A percentile compares a stretch with the other conserved stretches of the same genome.
Conservation (phyloP, 1,140 invertebrate genomes). For the Leptonema lineaticorne region DNA sequence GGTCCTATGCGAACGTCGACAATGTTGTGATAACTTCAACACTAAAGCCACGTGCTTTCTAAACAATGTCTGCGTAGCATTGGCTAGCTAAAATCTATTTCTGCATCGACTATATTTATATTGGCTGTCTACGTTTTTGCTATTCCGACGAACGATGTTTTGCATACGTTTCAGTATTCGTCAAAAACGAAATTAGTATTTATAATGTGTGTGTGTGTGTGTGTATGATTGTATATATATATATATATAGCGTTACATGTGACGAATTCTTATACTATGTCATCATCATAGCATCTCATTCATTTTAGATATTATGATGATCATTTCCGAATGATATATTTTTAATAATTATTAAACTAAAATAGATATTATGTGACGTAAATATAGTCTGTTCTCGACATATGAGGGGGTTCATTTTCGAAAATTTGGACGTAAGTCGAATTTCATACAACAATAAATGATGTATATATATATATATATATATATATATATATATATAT, state of each 20-base stretch:
- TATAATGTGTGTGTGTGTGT: too few relatives aligned
- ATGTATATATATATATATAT: background rate
- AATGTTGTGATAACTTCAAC: background rate
- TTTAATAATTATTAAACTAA: too few relatives aligned
- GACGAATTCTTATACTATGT: background rate
- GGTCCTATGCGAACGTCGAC: background rate
- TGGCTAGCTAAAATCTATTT: constrained; percentile 2
- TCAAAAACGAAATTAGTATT: too few relatives aligned
- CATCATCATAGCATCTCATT: too few relatives aligned
- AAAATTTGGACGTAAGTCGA: background rate
- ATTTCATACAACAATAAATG: background rate
- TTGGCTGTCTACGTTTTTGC: too few relatives aligned
- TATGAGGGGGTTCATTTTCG: background rate
- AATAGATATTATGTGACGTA: too few relatives aligned
- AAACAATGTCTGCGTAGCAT: constrained; percentile 16
- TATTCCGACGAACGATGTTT: constrained; percentile 8
- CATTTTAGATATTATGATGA: too few relatives aligned
- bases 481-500: background rate
- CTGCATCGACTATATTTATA: background rate
- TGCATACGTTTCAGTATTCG: too few relatives aligned
- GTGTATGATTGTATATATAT: background rate
- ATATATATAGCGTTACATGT: background rate
- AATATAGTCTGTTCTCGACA: background rate
- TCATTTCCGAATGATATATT: too few relatives aligned
- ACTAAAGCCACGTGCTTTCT: background rate